These are phyloP conservation scores for Torymus aiolomorphi DNA, from an alignment of 2,888 invertebrate species.

Conservation along the genomic window DNA sequence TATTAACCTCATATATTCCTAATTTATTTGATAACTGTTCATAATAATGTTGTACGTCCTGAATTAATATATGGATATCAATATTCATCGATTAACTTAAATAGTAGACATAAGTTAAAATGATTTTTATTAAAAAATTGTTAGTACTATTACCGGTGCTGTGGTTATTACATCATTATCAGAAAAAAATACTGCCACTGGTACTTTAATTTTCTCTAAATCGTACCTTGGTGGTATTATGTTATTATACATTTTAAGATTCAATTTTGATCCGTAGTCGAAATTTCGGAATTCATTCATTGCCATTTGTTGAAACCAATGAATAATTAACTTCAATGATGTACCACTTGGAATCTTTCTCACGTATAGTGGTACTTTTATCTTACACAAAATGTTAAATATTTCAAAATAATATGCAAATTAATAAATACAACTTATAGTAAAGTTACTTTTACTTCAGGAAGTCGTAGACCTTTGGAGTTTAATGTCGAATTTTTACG, in stretches of 20 bases:
- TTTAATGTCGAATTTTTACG: no score
- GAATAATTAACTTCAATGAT: slow-evolving; percentile 10
- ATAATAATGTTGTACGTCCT: slow-evolving; percentile 80
- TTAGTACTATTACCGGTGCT: neutral
- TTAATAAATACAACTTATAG: no score
- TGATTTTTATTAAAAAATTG: neutral
- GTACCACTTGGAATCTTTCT: slow-evolving; percentile 4
- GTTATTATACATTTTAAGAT: slow-evolving; percentile 18
- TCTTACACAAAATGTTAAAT: neutral
- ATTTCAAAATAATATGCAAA: neutral
- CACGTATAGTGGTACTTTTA: neutral
- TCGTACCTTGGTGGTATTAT: slow-evolving; percentile 11
- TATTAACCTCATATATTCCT: slow-evolving; percentile 78
- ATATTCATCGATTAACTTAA: neutral
- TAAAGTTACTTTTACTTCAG: no score
- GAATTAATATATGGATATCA: slow-evolving; percentile 53
- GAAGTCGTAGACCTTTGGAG: no score
- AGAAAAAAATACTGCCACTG: slow-evolving; percentile 15
- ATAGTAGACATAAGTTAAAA: no score
- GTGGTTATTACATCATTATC: slow-evolving; percentile 3
- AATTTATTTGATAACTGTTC: slow-evolving; percentile 77
- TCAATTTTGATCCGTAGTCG: slow-evolving; percentile 5
- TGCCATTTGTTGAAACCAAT: slow-evolving; percentile 23
- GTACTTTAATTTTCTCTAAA: slow-evolving; percentile 9
- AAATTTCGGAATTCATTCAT: slow-evolving; percentile 18